Conservation (phyloP, 1,140 invertebrate species). For the Thaumatotibia leucotreta region DNA sequence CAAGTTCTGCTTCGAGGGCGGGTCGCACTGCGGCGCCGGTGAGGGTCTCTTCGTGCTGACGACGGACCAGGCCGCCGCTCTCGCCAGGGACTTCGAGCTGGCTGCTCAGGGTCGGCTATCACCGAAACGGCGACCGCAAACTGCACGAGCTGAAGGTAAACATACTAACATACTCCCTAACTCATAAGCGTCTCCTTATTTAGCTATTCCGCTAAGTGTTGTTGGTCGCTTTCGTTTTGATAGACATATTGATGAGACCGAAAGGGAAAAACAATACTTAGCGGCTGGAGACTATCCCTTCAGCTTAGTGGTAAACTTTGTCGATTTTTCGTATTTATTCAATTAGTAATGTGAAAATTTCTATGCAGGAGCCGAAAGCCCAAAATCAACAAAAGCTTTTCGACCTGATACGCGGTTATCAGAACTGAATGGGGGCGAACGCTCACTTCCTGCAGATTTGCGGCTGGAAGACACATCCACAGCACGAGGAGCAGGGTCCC, state of each 20-base stretch:
- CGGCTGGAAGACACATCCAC: conserved; percentile 31
- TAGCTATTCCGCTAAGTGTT: too few species aligned
- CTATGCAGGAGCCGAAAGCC: conserved; percentile 37
- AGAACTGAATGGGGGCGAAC: conserved; percentile 73
- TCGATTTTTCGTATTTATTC: too few species aligned
- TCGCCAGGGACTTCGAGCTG: conserved; percentile 83
- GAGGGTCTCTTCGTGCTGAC: conserved; percentile 88
- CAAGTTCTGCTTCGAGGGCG: conserved; percentile 94
- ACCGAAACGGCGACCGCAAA: conserved; percentile 72
- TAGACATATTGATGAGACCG: too few species aligned
- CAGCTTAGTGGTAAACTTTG: too few species aligned
- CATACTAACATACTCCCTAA: too few species aligned
- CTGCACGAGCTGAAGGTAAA: conserved; percentile 48
- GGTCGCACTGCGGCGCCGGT: conserved; percentile 89
- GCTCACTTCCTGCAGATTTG: conserved; percentile 35
- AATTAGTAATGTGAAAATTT: not conserved
- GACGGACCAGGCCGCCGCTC: conserved; percentile 86
- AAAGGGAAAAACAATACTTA: too few species aligned
- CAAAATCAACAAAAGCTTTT: conserved; percentile 47
- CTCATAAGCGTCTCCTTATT: too few species aligned
- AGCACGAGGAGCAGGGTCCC: conserved; percentile 31
- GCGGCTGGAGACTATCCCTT: too few species aligned
- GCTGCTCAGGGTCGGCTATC: conserved; percentile 84
- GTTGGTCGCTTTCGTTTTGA: too few species aligned
- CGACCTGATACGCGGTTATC: conserved; percentile 78